Base-by-base conservation (phyloP, 2,113 vertebrate genomes). In the Leucopternis melanops region DNA sequence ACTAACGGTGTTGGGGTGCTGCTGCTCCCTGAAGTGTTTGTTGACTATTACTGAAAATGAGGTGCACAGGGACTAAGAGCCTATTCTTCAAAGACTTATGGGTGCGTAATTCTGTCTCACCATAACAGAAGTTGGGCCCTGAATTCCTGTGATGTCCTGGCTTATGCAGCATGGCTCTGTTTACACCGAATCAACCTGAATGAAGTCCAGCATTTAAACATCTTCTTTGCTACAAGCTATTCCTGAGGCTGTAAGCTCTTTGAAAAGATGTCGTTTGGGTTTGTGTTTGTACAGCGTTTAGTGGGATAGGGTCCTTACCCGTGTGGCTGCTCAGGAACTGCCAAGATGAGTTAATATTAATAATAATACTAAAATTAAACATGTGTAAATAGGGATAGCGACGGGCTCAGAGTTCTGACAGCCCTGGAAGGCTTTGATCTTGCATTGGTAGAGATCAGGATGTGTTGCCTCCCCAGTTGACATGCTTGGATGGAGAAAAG, bases 341-440 rank as follows among this genome's bases (percentile, higher is more conserved):
- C 92, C 72, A 93, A 89, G 74, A 70, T 70, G 49, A 86, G 62
- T 95, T 86, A 91, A 78, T 86, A 81, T 94, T 95, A 94, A 82
- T 94, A 83, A 72, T 75, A 92, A 77, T 89, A 65, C 71, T 79
- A 87, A 95, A 91, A 89, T 95, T 96, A 94, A 94, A 87, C 69
- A 70, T 0, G 3, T 91, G 78, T 90, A 95, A 97, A 95, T 91
- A 94, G 55, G 42, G 63, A 69, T 85, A 73, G 63, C 0, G 4
- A 66, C 70, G 75, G 45, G 54, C 79, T 86, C 61, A 15, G 89
- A 55, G 45, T 89, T 95, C 71, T 95, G 67, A 95, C 65, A 79
- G 81, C 70, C 45, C 77, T 73, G 81, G 55, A 80, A 91, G 50
- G 62, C 94, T 95, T 94, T 96, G 89, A 95, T 95, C 86, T 92